Evolutionary conservation across 2,113 vertebrate species (phyloP), one percentile per base, ranked within the genome.

Genomic region (Glaucomys volans): DNA sequence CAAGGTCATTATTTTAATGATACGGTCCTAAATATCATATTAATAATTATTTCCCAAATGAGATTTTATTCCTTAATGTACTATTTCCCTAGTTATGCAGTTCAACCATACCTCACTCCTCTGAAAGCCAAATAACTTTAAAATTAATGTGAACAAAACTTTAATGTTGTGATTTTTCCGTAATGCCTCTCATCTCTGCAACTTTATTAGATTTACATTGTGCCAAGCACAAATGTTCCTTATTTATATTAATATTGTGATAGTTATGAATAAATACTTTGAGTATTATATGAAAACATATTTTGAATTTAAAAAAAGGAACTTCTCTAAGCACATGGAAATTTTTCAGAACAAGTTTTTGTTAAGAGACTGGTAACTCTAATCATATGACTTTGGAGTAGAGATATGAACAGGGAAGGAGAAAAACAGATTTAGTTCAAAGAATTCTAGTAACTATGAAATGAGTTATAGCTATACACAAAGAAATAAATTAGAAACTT

Each of bases 231-330:
- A 91, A 81, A 87, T 77, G 32, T 42, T 8, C 2, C n/a, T 93
- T 90, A 71, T 44, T 93, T 80, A 37, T 71, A 94, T 16, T 67
- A 35, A 85, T 59, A 88, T 69, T 69, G 14, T 84, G 40, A 59
- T 87, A 90, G 90, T 90, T 87, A 83, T 24, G 7, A 59, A 74
- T 47, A 90, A 84, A 44, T 90, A 50, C 35, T 83, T 37, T 87
- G n/a, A 64, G 4, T 66, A 84, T 87, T 94, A 66, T 72, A 83
- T 71, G n/a, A 87, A 30, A 42, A 42, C 44, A 44, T 69, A 80
- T 83, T 87, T 79, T 89, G 91, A 95, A 94, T 90, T 90, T 62
- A 86, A 94, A 47, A 47, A 89, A n/a, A 57, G 90, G 17, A 94
- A 57, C 11, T 50, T 37, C 13, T 50, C 26, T n/a, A 88, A 94